Base-by-base conservation (phyloP, 2,888 invertebrate species). In the Stenchaetothrips biformis region DNA sequence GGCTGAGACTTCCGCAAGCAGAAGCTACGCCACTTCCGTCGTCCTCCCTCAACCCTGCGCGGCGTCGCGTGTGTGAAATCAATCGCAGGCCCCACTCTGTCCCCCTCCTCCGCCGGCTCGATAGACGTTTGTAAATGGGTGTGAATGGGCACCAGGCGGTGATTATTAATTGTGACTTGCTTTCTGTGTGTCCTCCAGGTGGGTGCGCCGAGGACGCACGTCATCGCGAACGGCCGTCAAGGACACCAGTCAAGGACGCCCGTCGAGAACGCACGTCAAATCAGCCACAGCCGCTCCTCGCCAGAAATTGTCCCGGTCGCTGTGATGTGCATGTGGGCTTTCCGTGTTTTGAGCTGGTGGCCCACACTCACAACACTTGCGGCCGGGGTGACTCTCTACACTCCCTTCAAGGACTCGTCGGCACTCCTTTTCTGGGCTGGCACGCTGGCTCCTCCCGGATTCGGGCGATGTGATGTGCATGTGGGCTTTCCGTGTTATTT, bases 381-480 rank as follows among this genome's bases (percentile, higher is more conserved):
- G 81, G 80, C 82, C 67, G 67, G 67, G 67, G 67, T 74, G 67
- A 74, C 67, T 18, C n/a, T 18, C 67, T 67, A 18, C 67, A n/a
- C 8, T 37, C 67, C 11, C 21, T 21, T 9, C 25, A 7, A 1
- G 7, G 9, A 2, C 53, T 13, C 53, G 3, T 53, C 53, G 4
- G 48, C 18, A 47, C 80, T 18, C 59, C 59, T 18, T 4, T 37
- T 37, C 37, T 4, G 37, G 37, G 37, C 37, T 4, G 37, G 4
- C 37, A 11, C 77, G 77, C 37, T 37, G 0, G 37, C 67, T 37
- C 37, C 37, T 37, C 37, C 4, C 37, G 27, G 80, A 81, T 81
- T 78, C 78, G 82, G 83, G 77, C 82, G 80, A 27, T 83, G 83
- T 83, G 83, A 83, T 83, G 83, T 83, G 83, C 82, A 82, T 83